Evolutionary conservation across 92 coral and sea anemone genomes (phyloP), one percentile per base, ranked within the genome.

Genomic region (Porites lobata): DNA sequence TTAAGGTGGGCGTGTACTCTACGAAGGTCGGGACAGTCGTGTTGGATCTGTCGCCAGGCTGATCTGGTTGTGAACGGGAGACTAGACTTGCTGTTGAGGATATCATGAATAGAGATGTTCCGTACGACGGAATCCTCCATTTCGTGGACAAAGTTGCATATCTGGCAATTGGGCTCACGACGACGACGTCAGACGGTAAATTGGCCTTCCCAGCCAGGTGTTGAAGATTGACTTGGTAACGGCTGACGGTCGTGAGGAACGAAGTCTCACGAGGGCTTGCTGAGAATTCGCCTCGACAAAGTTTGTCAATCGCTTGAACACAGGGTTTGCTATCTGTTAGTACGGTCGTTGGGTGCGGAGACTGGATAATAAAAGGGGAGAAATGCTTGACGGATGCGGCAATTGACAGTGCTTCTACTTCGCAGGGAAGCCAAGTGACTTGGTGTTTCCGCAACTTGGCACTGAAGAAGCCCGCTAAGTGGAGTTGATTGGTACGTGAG

Each of bases 31-130:
- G 26, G 26, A 24, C 26, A 24, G 26, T 24, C 26, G 26, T 77
- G 83, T 76, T 88, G 91, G 61, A 82, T 81, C 14, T 91, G 65
- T 2, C 73, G 65, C 91, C 92, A 88, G 4, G 88, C 78, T 18
- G 91, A 79, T 54, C 85, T 52, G 21, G 78, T 70, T 9, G 81
- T 89, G 26, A 24, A 24, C 26, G 26, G 26, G 26, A 24, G 26
- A 24, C 26, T 1, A 24, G 26, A 24, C 90, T 68, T 89, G 78
- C 17, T 24, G 87, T 79, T 2, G 91, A 90, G 26, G 26, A 24
- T 24, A 24, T 24, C 26, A 24, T 24, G 26, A 24, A 24, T 24
- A 24, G 26, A 24, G 58, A 73, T 72, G 54, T 47, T 50, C 13
- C 82, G 82, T 21, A 90, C 88, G 19, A 91, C 92, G 21, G 94